Percentiles rank a stretch among this genome's conserved stretches.
phyloP scores from a whole-genome alignment of 2,888 invertebrate species.

The Lasioglossum zephyrum region DNA sequence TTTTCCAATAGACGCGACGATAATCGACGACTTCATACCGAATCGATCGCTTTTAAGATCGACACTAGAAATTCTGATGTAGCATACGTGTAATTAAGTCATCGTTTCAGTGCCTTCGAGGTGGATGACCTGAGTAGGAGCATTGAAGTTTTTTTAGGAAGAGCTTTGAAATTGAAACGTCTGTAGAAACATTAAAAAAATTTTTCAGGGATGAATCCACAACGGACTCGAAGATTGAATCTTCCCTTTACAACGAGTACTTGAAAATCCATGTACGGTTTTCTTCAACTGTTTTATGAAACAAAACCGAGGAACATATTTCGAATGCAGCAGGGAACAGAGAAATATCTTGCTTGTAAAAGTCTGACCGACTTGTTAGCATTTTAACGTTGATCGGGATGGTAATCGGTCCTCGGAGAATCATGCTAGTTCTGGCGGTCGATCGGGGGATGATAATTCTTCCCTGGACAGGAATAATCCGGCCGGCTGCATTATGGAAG shows the following conservation, averaged over 20 bases:
- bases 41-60: background rate
- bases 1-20: background rate
- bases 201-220: background rate
- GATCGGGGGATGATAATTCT: conserved; percentile 17
- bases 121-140: background rate
- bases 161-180: background rate
- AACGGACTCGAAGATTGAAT: background rate
- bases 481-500: conserved; percentile 13
- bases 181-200: background rate
- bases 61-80: background rate
- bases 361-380: conserved; percentile 15
- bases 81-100: background rate
- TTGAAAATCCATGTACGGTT: background rate
- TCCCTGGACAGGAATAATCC: conserved; percentile 25
- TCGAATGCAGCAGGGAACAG: background rate
- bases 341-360: background rate
- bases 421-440: conserved; percentile 5
- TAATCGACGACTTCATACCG: background rate
- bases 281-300: background rate
- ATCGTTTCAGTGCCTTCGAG: background rate
- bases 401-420: conserved; percentile 4
- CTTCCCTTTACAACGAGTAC: background rate
- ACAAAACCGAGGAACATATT: background rate
- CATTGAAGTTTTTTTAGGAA: background rate
- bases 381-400: background rate